These are phyloP conservation scores for Pristionchus mayeri DNA, from an alignment of 2,888 invertebrate genomes.

Conservation along the genomic window DNA sequence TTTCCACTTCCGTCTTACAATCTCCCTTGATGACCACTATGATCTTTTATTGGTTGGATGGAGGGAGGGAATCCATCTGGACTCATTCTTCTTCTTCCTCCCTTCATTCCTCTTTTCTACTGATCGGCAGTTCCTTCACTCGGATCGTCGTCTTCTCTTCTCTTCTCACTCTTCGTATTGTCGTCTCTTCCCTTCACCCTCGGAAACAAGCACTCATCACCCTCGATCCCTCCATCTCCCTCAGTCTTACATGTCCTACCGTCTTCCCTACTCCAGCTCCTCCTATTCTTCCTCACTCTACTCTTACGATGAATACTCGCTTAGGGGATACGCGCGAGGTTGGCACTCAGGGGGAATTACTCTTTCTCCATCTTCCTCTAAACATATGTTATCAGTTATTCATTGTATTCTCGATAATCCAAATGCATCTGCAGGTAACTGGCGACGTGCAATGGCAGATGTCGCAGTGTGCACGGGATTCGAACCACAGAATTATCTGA, in stretches of 20 bases:
- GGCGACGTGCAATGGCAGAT: slow-evolving; percentile 57
- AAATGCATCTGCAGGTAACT: slow-evolving; percentile 25
- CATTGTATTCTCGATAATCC: no score
- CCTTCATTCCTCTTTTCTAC: background rate
- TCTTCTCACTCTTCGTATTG: background rate
- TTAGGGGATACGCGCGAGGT: slow-evolving; percentile 36
- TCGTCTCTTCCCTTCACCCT: background rate
- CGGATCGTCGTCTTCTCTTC: background rate
- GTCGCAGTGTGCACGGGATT: slow-evolving; percentile 73
- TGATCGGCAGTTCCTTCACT: background rate
- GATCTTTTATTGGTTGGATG: slow-evolving; percentile 4
- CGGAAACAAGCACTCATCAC: slow-evolving; percentile 9
- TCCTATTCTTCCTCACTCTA: background rate
- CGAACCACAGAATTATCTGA: slow-evolving; percentile 78
- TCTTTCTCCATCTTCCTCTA: no score
- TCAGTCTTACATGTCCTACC: slow-evolving; percentile 1
- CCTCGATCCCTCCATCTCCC: background rate
- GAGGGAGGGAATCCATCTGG: slow-evolving; percentile 20
- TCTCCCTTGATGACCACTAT: slow-evolving; percentile 26
- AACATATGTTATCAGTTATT: no score
- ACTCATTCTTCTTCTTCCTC: background rate
- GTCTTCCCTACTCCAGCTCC: background rate
- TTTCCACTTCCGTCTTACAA: slow-evolving; percentile 33
- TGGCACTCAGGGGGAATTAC: background rate
- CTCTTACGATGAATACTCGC: slow-evolving; percentile 36